Evolutionary conservation across 1,140 invertebrate species (phyloP).

Genomic region (Grapholita molesta): DNA sequence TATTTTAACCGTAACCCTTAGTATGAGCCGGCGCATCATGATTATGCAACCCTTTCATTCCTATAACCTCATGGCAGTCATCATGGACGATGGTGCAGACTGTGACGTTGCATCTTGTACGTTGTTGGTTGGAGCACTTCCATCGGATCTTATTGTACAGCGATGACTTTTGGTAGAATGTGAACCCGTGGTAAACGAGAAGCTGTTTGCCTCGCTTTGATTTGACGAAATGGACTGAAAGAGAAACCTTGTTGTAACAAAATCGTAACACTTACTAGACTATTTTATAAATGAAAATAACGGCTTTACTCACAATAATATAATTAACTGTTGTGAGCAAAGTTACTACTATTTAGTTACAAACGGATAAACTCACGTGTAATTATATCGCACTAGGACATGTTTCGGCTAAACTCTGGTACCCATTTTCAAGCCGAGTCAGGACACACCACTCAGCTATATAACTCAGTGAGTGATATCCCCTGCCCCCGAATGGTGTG

Average conservation of each 20-base stretch:
- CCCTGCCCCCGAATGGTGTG: too few species aligned
- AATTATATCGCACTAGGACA: too few species aligned
- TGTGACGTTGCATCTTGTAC: not conserved
- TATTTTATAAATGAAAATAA: too few species aligned
- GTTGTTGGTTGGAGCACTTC: not conserved
- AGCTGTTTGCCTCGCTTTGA: not conserved
- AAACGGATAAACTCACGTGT: too few species aligned
- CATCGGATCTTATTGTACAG: not conserved
- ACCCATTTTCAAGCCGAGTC: too few species aligned
- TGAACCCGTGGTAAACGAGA: not conserved
- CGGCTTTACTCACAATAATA: too few species aligned
- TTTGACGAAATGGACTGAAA: not conserved
- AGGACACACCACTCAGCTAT: too few species aligned
- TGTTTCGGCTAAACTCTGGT: too few species aligned
- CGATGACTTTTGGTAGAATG: not conserved
- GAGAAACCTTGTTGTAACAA: not conserved
- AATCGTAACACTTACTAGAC: too few species aligned
- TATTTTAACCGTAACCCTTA: not conserved
- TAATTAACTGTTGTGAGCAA: too few species aligned
- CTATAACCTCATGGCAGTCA: not conserved
- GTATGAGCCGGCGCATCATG: not conserved
- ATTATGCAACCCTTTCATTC: not conserved
- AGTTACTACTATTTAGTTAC: too few species aligned
- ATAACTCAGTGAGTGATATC: too few species aligned
- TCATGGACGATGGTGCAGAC: not conserved